These are phyloP conservation scores for Acanthosoma haemorrhoidale DNA, from an alignment of 2,888 invertebrate species.

Conservation along the genomic window DNA sequence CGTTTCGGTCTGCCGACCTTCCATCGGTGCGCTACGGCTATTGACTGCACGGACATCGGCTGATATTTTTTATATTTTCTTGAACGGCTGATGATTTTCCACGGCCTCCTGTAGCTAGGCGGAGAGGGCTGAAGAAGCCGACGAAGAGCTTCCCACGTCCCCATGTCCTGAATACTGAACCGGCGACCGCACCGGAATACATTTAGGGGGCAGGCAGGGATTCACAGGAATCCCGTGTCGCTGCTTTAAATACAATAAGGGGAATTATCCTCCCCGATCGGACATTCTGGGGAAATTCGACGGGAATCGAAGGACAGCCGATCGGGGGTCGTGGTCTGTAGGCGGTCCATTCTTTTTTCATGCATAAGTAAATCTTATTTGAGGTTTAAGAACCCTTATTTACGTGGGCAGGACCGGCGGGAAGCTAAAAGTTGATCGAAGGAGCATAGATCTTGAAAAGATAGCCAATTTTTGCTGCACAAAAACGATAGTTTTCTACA, in stretches of 20 bases:
- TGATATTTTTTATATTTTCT: slow-evolving; percentile 14
- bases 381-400: too few relatives aligned
- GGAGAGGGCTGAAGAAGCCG: background rate
- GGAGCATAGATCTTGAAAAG: too few relatives aligned
- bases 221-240: slow-evolving; percentile 3
- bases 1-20: background rate
- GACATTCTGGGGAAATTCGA: background rate
- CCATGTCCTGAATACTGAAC: slow-evolving; percentile 5
- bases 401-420: too few relatives aligned
- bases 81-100: background rate
- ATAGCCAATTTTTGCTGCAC: too few relatives aligned
- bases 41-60: background rate
- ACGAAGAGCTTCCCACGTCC: background rate
- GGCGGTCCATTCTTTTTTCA: too few relatives aligned
- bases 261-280: slow-evolving; percentile 2
- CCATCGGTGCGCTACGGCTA: slow-evolving; percentile 5
- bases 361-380: too few relatives aligned
- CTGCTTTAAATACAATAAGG: slow-evolving; percentile 14
- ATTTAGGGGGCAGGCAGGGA: background rate
- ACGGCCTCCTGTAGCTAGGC: background rate
- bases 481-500: too few relatives aligned
- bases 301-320: background rate
- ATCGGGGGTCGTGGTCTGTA: too few relatives aligned
- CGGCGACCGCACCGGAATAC: slow-evolving; percentile 5
- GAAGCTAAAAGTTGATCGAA: too few relatives aligned